Base-by-base conservation (phyloP, 30 jellyfish, hydroid and myxozoan species). In the Chironex yamaguchii region DNA sequence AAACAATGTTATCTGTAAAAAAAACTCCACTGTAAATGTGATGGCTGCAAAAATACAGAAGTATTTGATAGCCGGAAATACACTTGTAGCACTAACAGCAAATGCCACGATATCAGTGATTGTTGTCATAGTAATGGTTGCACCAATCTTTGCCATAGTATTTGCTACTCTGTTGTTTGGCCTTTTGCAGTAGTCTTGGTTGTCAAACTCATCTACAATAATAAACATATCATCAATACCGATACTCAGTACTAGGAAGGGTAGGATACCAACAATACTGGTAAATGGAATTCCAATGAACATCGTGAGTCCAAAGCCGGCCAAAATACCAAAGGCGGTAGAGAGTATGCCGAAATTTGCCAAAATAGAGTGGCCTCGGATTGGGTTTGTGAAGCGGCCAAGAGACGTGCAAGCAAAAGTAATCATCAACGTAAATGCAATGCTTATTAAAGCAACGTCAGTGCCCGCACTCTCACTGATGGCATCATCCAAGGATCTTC, bases 101-200 rank as follows among this genome's bases (percentile, higher is more conserved):
- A 89, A 89, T 0, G 97, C 97, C 1, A 89, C 76, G 20, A 81
- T 50, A 73, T 89, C 97, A 9, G 97, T 90, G 30, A 90, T 29
- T 29, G 97, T 83, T 36, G 97, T 90, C 97, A 90, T 90, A 36
- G 96, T 65, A 48, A 90, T 90, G 2, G 97, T 81, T 4, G 92
- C 88, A 0, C 97, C 96, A 13, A 71, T 83, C 28, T 49, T 71
- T 25, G 91, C 32, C 67, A 90, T 62, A 12, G 96, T 36, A 13
- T 29, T 35, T 28, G 90, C 86, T 32, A 90, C 90, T 32, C 92
- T 70, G 52, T 34, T 35, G 32, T 64, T 31, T 1, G 90, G 62
- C 3, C 84, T 22, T 23, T 52, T 4, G 0, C 30, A 32, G 17
- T 36, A 63, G 0, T 84, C 26, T 25, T 81, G 90, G 21, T 93